phyloP scores from a whole-genome alignment of 2,797 vertebrate species.

The Acomys russatus region DNA sequence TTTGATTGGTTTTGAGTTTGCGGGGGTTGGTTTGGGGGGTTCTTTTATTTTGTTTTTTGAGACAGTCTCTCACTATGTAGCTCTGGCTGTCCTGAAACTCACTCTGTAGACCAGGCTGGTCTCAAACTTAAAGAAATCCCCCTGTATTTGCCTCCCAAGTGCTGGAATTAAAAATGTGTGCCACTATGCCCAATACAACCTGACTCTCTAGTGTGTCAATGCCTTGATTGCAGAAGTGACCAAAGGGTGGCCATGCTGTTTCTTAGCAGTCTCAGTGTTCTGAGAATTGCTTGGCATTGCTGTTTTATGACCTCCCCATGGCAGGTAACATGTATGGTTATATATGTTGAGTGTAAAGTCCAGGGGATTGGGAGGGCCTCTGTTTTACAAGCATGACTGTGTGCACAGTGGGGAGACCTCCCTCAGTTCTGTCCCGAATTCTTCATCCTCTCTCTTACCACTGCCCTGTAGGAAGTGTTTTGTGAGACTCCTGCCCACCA shows the following conservation, averaged over 20 bases:
- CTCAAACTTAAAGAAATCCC: background rate
- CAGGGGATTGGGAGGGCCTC: background rate
- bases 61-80: background rate
- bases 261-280: slow-evolving; percentile 16
- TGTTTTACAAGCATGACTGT: slow-evolving; percentile 36
- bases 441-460: slow-evolving; percentile 83
- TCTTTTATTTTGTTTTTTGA: background rate
- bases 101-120: background rate
- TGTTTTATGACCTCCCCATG: slow-evolving; percentile 14
- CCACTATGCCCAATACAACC: background rate
- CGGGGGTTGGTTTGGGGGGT: background rate
- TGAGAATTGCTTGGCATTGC: background rate
- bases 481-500: slow-evolving; percentile 74
- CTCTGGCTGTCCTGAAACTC: background rate
- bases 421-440: slow-evolving; percentile 66
- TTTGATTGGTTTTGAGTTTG: background rate
- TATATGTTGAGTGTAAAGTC: background rate
- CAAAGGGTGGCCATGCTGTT: background rate
- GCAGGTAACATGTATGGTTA: no score
- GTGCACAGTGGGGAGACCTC: background rate
- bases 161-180: background rate
- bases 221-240: background rate
- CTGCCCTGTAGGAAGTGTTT: slow-evolving; percentile 79
- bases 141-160: background rate
- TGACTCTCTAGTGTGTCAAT: background rate